phyloP scores from a whole-genome alignment of 2,888 invertebrate genomes.

The Drosophila paranaensis region DNA sequence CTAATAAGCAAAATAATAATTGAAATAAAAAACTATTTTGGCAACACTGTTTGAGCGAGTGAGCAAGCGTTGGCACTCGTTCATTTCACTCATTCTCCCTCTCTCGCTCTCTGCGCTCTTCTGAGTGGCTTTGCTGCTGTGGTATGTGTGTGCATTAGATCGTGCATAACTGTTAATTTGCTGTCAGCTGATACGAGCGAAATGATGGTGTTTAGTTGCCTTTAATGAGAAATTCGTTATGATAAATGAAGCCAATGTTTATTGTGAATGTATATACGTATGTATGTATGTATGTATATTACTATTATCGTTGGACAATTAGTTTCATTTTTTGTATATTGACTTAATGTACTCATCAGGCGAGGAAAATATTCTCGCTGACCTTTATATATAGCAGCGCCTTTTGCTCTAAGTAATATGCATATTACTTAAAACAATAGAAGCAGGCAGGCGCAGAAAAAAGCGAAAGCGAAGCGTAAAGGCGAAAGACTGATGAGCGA shows the following conservation, averaged over 20 bases:
- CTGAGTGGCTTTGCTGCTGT: conserved; percentile 2
- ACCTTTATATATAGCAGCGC: neutral
- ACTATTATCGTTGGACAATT: neutral
- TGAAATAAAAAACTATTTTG: neutral
- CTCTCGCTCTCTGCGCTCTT: neutral
- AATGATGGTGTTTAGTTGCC: neutral
- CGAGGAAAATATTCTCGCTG: neutral
- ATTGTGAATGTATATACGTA: neutral
- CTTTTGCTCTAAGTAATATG: conserved; percentile 8
- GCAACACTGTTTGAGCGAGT: conserved; percentile 12
- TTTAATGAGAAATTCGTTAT: neutral
- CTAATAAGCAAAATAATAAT: neutral
- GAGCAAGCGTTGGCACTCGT: neutral
- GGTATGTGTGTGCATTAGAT: conserved; percentile 1
- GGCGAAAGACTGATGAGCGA: conserved; percentile 15
- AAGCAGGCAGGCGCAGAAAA: conserved; percentile 15
- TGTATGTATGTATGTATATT: neutral
- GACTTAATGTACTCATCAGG: conserved; percentile 1
- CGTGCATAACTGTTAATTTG: conserved; percentile 2
- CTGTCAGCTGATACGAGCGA: neutral
- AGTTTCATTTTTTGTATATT: neutral
- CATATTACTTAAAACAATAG: conserved; percentile 40
- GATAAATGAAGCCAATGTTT: neutral
- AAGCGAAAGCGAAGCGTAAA: conserved; percentile 25
- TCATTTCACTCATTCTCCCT: neutral